Percentiles rank a stretch among this genome's conserved stretches.
Conservation (phyloP, 2,888 invertebrate genomes). For the Arrhopalites spinosus region DNA sequence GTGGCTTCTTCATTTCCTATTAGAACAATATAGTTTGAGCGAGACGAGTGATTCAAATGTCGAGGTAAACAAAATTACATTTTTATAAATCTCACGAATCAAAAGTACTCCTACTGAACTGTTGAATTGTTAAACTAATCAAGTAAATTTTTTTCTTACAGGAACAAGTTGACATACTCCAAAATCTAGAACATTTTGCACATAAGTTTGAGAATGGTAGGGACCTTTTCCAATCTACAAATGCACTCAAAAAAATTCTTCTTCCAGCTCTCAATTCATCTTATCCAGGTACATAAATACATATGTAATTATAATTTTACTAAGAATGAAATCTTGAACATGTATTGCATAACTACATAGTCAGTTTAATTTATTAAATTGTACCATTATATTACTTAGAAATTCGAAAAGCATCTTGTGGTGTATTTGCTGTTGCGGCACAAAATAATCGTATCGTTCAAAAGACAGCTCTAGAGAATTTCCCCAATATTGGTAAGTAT, state of each 20-base stretch:
- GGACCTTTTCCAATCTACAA: constrained; percentile 37
- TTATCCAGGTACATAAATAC: constrained; percentile 38
- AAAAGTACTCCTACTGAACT: too few species aligned
- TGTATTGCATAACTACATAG: too few species aligned
- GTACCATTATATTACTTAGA: too few species aligned
- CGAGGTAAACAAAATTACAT: constrained; percentile 26
- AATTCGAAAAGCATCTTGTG: constrained; percentile 47
- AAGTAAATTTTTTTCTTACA: too few species aligned
- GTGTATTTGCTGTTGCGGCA: constrained; percentile 52
- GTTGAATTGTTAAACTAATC: too few species aligned
- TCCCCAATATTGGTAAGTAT: too few species aligned
- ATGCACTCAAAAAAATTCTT: constrained; percentile 49
- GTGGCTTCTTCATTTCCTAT: constrained; percentile 46
- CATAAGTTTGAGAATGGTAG: constrained; percentile 55
- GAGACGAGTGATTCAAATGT: constrained; percentile 33
- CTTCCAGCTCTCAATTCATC: constrained; percentile 52
- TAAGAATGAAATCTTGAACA: neutral
- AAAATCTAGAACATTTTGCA: constrained; percentile 52
- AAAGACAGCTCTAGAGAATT: constrained; percentile 38
- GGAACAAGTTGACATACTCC: constrained; percentile 50
- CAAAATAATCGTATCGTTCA: constrained; percentile 53
- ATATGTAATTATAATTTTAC: neutral
- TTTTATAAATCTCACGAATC: too few species aligned
- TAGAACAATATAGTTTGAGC: constrained; percentile 45
- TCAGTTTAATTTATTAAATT: too few species aligned